Conservation (phyloP, 1,140 invertebrate genomes). For the Drosophila albomicans region DNA sequence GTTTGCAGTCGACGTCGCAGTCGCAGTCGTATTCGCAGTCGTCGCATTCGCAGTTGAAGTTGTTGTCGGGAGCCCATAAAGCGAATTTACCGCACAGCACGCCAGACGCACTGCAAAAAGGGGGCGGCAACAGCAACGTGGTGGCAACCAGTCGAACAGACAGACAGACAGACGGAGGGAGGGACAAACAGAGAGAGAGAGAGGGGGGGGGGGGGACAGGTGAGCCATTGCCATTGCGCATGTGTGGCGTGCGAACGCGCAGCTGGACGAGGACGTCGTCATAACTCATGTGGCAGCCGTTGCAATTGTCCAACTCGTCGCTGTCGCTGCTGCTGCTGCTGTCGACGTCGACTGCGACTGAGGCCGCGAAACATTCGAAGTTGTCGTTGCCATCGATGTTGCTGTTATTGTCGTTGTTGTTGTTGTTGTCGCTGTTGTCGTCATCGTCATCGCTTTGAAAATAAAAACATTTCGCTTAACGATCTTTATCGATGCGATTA, state of each 20-base stretch:
- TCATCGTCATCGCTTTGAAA: slow-evolving; percentile 54
- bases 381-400: neutral
- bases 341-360: slow-evolving; percentile 51
- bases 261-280: slow-evolving; percentile 46
- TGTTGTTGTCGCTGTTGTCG: slow-evolving; percentile 13
- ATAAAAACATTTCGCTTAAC: slow-evolving; percentile 83
- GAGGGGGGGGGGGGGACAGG: slow-evolving; percentile 36
- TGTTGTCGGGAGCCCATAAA: slow-evolving; percentile 77
- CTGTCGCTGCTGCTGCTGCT: slow-evolving; percentile 28
- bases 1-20: slow-evolving; percentile 49
- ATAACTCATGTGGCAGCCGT: slow-evolving; percentile 54
- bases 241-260: slow-evolving; percentile 77
- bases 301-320: slow-evolving; percentile 67
- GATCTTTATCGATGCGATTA: slow-evolving; percentile 84
- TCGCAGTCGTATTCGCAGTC: slow-evolving; percentile 17
- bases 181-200: neutral
- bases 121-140: slow-evolving; percentile 12
- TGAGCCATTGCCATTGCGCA: slow-evolving; percentile 76
- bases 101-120: slow-evolving; percentile 56
- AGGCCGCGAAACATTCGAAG: slow-evolving; percentile 40
- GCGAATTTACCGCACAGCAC: slow-evolving; percentile 81
- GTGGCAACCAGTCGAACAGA: slow-evolving; percentile 25
- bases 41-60: slow-evolving; percentile 18
- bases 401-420: neutral
- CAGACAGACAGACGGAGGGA: neutral